Evolutionary conservation across 2,797 vertebrate genomes (phyloP).

Genomic region (Silurus lanzhouensis): DNA sequence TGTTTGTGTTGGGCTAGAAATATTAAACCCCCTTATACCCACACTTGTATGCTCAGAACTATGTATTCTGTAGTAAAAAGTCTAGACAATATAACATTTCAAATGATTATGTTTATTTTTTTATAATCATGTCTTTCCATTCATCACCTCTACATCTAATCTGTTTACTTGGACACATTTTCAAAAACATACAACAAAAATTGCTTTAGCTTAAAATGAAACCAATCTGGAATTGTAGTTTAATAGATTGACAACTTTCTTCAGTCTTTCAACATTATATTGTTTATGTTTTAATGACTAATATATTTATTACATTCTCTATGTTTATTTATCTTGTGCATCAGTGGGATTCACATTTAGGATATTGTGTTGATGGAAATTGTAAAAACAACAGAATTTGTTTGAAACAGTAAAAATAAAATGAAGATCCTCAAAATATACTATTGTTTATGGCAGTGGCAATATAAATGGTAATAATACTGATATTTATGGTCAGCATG

Average conservation of each 20-base stretch:
- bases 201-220: not conserved
- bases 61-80: not conserved
- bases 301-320: not conserved
- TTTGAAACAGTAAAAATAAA: not conserved
- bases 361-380: not conserved
- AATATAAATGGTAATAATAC: constrained; percentile 3
- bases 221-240: not conserved
- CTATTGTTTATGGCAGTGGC: not conserved
- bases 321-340: too few species aligned
- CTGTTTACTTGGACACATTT: not conserved
- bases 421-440: not conserved
- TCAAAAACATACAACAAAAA: not conserved
- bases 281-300: not conserved
- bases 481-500: not conserved
- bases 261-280: not conserved
- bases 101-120: constrained; percentile 20
- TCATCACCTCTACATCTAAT: not conserved
- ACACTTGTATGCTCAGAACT: constrained; percentile 11
- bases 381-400: not conserved
- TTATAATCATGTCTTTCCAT: not conserved
- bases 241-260: not conserved
- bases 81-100: not conserved
- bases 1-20: constrained; percentile 24
- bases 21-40: constrained; percentile 35
- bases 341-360: not conserved